Percentiles rank a stretch among this genome's conserved stretches.
phyloP scores from a whole-genome alignment of 1,140 invertebrate genomes.

The Aphidius ervi region DNA sequence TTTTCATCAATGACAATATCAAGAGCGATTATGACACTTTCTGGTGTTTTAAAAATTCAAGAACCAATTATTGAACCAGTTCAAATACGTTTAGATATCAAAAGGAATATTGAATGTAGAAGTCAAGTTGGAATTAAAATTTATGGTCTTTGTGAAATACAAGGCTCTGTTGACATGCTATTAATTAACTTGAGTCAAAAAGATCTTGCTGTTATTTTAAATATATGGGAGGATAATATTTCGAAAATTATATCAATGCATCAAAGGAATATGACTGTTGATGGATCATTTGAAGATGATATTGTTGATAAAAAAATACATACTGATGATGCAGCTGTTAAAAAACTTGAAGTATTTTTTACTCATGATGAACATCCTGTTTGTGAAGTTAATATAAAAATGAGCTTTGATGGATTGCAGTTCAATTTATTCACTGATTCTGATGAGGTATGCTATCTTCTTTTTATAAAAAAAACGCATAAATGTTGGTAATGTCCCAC shows the following conservation, averaged over 20 bases:
- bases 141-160: conserved; percentile 60
- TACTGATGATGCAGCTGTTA: conserved; percentile 59
- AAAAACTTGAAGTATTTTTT: conserved; percentile 71
- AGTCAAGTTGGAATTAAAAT: conserved; percentile 32
- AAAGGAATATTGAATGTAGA: conserved; percentile 56
- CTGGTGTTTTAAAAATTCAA: conserved; percentile 64
- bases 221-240: conserved; percentile 67
- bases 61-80: conserved; percentile 76
- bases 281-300: conserved; percentile 11
- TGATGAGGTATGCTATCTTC: conserved; percentile 64
- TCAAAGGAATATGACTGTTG: conserved; percentile 1
- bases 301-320: conserved; percentile 17
- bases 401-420: conserved; percentile 65
- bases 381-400: conserved; percentile 56
- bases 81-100: conserved; percentile 68
- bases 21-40: conserved; percentile 68
- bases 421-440: conserved; percentile 69
- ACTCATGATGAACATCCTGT: conserved; percentile 58
- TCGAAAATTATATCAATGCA: conserved; percentile 32
- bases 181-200: conserved; percentile 68
- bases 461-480: too few species aligned
- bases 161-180: conserved; percentile 64
- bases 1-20: conserved; percentile 66
- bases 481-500: too few species aligned
- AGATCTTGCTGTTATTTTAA: conserved; percentile 65